A percentile compares a stretch with the other conserved stretches of the same genome.
These are phyloP conservation scores for Spea multiplicata DNA, from an alignment of 2,113 vertebrate species.

Conservation along the genomic window DNA sequence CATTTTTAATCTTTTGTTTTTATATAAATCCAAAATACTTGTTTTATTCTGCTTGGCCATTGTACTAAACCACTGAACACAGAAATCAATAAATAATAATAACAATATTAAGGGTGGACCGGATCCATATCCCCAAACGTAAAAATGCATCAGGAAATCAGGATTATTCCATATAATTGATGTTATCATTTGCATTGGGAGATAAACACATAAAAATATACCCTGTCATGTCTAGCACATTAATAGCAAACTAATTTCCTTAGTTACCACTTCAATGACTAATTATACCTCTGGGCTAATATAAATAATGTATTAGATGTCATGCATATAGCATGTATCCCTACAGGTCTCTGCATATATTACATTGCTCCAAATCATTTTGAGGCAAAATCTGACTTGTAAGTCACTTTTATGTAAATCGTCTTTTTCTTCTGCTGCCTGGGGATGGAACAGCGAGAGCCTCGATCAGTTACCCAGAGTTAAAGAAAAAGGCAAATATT, in stretches of 20 bases:
- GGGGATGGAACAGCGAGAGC: conserved; percentile 53
- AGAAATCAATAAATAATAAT: no score
- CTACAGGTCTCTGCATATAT: conserved; percentile 80
- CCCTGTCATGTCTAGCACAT: conserved; percentile 72
- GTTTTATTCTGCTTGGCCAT: no score
- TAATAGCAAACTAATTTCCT: conserved; percentile 92
- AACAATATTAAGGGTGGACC: no score
- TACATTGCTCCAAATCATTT: conserved; percentile 80
- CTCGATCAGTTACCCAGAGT: conserved; percentile 66
- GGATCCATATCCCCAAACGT: no score
- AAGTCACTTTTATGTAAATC: conserved; percentile 83
- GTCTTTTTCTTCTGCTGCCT: conserved; percentile 59
- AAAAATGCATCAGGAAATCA: no score
- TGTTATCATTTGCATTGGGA: conserved; percentile 24
- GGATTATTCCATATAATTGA: conserved; percentile 17
- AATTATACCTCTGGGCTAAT: conserved; percentile 82
- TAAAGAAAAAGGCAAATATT: conserved; percentile 54
- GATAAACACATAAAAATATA: conserved; percentile 50
- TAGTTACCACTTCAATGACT: conserved; percentile 88
- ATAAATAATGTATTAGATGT: conserved; percentile 92
- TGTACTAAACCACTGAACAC: no score
- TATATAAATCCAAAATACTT: no score
- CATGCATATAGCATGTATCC: conserved; percentile 81
- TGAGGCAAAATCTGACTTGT: conserved; percentile 71
- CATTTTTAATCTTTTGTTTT: no score